phyloP scores from a whole-genome alignment of 2,113 vertebrate species.

The Phoenicopterus ruber region DNA sequence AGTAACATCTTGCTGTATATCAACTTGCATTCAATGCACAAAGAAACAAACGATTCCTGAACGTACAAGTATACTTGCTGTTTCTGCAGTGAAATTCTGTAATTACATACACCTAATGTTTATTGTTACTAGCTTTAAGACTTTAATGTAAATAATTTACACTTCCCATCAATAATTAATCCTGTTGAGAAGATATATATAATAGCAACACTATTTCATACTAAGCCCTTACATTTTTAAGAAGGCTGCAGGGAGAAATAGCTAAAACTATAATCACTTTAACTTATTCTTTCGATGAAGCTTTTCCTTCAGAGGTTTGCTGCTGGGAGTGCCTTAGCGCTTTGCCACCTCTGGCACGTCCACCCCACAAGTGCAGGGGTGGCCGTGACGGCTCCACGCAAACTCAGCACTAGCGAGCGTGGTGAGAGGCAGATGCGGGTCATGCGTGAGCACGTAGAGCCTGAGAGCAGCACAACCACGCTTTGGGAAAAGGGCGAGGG shows the following conservation, averaged over 20 bases:
- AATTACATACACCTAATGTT: neutral
- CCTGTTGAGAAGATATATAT: neutral
- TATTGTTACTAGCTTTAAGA: neutral
- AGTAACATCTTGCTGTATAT: neutral
- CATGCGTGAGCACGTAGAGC: neutral
- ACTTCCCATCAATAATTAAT: neutral
- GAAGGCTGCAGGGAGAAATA: neutral
- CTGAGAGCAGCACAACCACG: neutral
- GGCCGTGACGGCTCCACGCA: neutral
- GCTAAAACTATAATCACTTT: neutral
- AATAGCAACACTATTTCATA: neutral
- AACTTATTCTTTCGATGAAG: neutral
- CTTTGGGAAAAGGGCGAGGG: neutral
- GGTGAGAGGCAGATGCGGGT: neutral
- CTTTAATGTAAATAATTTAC: neutral
- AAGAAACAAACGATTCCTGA: neutral
- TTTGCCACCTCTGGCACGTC: neutral
- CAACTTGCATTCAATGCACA: neutral
- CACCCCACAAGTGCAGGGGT: neutral
- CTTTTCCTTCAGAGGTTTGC: neutral
- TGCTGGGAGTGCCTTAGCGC: neutral
- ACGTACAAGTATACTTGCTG: neutral
- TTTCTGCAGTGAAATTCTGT: neutral
- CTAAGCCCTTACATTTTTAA: accelerated
- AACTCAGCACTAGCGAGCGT: too few species aligned